phyloP scores from a whole-genome alignment of 2,888 invertebrate genomes.

The Uropetala carovei region DNA sequence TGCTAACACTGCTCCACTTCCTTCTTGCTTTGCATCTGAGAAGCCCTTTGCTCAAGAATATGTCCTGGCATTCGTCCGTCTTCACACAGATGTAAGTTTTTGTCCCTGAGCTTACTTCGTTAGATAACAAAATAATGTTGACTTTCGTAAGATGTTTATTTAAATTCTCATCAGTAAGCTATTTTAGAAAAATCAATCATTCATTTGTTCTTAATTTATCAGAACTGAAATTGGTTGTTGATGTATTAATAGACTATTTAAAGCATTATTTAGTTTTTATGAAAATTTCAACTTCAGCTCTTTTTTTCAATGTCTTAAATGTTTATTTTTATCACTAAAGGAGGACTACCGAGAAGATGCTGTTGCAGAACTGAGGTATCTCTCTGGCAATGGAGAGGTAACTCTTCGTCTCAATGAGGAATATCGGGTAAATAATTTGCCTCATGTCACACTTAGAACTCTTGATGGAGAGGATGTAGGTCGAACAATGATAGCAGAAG shows the following conservation, averaged over 20 bases:
- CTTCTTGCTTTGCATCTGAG: constrained; percentile 84
- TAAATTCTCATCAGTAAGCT: not conserved
- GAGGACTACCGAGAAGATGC: constrained; percentile 88
- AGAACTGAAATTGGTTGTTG: too few species aligned
- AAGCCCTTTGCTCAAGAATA: constrained; percentile 93
- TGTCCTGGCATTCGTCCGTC: constrained; percentile 86
- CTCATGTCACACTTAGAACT: constrained; percentile 71
- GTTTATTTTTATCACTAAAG: constrained; percentile 72
- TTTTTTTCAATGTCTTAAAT: constrained; percentile 64
- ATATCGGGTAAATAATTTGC: constrained; percentile 78
- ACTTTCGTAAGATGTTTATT: not conserved
- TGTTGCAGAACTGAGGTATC: constrained; percentile 80
- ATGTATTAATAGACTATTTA: too few species aligned
- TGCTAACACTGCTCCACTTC: constrained; percentile 88
- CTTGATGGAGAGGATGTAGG: constrained; percentile 82
- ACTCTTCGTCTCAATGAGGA: constrained; percentile 84
- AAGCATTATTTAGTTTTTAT: too few species aligned
- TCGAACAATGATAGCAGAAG: constrained; percentile 90
- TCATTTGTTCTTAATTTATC: too few species aligned
- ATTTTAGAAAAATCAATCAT: not conserved
- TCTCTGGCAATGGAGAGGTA: constrained; percentile 81
- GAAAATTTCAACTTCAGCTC: too few species aligned
- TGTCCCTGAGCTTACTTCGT: not conserved
- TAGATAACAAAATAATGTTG: not conserved
- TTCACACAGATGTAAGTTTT: constrained; percentile 87